A percentile compares a stretch with the other conserved stretches of the same genome.
These are phyloP conservation scores for Brachyhypopomus occidentalis DNA, from an alignment of 2,113 vertebrate species.

Conservation along the genomic window DNA sequence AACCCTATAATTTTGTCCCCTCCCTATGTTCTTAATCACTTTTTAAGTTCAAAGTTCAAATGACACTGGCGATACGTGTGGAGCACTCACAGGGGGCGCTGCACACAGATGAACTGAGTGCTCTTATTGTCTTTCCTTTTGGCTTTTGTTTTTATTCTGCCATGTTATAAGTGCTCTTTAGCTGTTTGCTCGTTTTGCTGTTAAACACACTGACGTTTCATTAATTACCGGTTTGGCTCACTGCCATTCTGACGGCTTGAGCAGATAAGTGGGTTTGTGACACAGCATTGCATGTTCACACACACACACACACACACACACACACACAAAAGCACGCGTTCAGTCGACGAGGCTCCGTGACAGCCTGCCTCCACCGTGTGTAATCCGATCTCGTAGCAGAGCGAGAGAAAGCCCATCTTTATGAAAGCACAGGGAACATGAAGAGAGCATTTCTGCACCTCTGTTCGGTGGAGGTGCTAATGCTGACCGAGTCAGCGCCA, in stretches of 20 bases:
- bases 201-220: neutral
- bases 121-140: neutral
- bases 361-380: constrained; percentile 11
- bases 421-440: constrained; percentile 68
- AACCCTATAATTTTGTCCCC: constrained; percentile 50
- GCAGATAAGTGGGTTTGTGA: constrained; percentile 16
- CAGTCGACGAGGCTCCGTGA: too few relatives aligned
- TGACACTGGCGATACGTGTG: too few relatives aligned
- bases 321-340: too few relatives aligned
- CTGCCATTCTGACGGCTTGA: neutral
- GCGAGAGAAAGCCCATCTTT: constrained; percentile 62
- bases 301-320: too few relatives aligned
- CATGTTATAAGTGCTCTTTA: neutral
- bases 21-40: constrained; percentile 16
- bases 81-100: too few relatives aligned
- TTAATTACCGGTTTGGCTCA: neutral
- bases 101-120: too few relatives aligned
- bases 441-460: constrained; percentile 67
- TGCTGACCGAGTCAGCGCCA: constrained; percentile 80
- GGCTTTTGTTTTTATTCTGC: constrained; percentile 4
- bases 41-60: neutral
- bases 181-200: neutral
- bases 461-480: constrained; percentile 72
- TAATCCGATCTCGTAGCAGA: constrained; percentile 8
- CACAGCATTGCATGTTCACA: neutral